These are phyloP conservation scores for Oryzias melastigma DNA, from an alignment of 2,113 vertebrate species.

Conservation along the genomic window DNA sequence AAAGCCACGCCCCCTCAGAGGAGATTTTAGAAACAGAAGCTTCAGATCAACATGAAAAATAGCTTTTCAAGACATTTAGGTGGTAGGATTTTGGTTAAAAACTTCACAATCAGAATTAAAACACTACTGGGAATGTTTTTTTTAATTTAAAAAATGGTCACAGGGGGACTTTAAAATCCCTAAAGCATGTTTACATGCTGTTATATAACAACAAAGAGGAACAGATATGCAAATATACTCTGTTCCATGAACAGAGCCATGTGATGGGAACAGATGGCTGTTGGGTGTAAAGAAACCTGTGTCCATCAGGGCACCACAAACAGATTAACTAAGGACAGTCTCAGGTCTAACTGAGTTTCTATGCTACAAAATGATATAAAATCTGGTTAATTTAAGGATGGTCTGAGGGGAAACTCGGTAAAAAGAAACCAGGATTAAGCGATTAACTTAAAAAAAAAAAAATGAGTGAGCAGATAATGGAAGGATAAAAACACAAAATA, in stretches of 20 bases:
- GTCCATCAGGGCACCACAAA: constrained; percentile 20
- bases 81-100: no score
- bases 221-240: neutral
- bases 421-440: constrained; percentile 7
- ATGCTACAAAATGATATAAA: constrained; percentile 7
- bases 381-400: constrained; percentile 16
- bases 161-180: no score
- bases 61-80: no score
- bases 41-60: no score
- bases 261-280: constrained; percentile 42
- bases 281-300: constrained; percentile 26
- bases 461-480: constrained; percentile 6
- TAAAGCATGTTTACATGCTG: neutral
- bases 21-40: no score
- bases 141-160: neutral
- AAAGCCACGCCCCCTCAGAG: no score
- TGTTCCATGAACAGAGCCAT: neutral
- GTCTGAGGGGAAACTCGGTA: constrained; percentile 2
- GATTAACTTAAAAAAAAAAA: constrained; percentile 11
- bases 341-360: constrained; percentile 21
- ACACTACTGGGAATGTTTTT: no score
- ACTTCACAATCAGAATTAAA: no score
- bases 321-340: constrained; percentile 34
- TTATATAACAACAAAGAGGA: constrained; percentile 9
- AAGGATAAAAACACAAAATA: constrained; percentile 9